phyloP scores from a whole-genome alignment of 2,113 vertebrate species.

The Tenrec ecaudatus region DNA sequence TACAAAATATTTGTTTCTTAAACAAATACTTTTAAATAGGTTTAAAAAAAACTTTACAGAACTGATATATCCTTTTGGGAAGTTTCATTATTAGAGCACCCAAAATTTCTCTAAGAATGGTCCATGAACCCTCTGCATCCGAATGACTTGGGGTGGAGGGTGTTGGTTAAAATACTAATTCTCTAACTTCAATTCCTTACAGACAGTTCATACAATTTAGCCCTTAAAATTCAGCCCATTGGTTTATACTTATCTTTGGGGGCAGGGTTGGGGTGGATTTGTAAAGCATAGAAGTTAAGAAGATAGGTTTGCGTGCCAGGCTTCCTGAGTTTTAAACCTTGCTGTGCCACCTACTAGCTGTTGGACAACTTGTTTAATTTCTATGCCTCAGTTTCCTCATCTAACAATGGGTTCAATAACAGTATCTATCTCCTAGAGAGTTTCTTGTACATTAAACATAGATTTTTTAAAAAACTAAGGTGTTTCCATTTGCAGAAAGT shows the following conservation, averaged over 20 bases:
- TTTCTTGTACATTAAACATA: neutral
- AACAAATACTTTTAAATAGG: too few relatives aligned
- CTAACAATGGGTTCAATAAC: neutral
- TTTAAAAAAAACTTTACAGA: neutral
- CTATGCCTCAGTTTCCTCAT: neutral
- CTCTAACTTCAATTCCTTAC: neutral
- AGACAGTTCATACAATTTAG: neutral
- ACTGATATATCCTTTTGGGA: neutral
- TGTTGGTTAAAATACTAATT: slow-evolving; percentile 3
- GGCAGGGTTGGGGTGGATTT: neutral
- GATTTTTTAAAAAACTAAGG: neutral
- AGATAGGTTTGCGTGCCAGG: neutral
- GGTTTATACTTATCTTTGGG: neutral
- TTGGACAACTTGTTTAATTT: neutral
- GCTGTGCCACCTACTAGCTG: neutral
- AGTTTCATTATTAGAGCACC: neutral
- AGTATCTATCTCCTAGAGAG: neutral
- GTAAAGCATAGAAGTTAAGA: neutral
- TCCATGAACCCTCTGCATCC: neutral
- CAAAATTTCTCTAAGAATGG: neutral
- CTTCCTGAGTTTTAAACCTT: neutral
- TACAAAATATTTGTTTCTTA: neutral
- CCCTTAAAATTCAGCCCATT: neutral
- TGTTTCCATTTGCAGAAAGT: neutral
- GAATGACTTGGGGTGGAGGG: neutral